phyloP scores from a whole-genome alignment of 2,797 vertebrate genomes.

The Hydrophis major region DNA sequence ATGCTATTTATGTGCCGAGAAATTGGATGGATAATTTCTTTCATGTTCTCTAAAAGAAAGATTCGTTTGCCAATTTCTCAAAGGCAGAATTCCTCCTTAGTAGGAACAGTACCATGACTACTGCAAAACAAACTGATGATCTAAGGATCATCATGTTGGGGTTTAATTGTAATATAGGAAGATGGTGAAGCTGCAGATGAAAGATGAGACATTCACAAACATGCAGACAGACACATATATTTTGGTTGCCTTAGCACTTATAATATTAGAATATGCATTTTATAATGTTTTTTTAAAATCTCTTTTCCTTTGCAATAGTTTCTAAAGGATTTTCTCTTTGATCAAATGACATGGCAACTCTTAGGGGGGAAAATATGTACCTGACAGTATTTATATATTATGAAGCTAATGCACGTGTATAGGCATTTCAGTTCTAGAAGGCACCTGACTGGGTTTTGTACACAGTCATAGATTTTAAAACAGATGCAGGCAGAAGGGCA shows the following conservation, averaged over 20 bases:
- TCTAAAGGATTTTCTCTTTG: background rate
- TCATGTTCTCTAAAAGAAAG: background rate
- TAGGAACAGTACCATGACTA: background rate
- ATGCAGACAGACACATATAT: background rate
- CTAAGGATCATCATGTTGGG: background rate
- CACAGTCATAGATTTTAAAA: background rate
- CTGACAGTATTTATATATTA: background rate
- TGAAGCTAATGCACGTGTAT: background rate
- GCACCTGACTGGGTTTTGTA: background rate
- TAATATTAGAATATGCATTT: background rate
- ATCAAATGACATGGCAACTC: background rate
- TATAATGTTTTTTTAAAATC: background rate
- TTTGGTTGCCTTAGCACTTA: background rate
- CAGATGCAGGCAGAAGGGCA: background rate
- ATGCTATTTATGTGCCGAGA: background rate
- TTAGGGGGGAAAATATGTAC: background rate
- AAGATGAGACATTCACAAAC: background rate
- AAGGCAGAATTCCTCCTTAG: background rate
- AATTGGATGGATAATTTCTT: background rate
- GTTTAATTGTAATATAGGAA: background rate
- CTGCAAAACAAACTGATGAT: background rate
- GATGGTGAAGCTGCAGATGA: background rate
- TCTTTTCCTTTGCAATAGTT: background rate
- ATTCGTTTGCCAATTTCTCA: background rate
- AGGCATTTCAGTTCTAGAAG: background rate